These are phyloP conservation scores for Sarcophaga variegata DNA, from an alignment of 2,888 invertebrate genomes.

Conservation along the genomic window DNA sequence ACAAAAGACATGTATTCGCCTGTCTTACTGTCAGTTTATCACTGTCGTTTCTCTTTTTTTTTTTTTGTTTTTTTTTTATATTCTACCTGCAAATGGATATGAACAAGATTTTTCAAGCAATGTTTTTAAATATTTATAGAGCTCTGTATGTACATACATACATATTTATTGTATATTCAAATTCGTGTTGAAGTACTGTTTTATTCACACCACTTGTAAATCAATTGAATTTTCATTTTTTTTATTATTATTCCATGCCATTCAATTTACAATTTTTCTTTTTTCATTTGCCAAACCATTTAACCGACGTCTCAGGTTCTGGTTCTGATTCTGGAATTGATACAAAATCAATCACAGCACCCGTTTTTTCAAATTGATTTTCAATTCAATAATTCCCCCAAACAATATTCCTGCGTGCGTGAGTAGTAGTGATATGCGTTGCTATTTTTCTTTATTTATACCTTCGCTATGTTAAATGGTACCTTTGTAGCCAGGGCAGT, in stretches of 20 bases:
- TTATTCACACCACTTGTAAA: constrained; percentile 44
- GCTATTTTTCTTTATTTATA: too few species aligned
- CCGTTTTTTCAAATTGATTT: not conserved
- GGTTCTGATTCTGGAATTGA: not conserved
- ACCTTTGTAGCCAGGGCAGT: not conserved
- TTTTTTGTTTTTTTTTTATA: not conserved
- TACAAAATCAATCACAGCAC: constrained; percentile 1
- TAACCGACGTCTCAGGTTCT: not conserved
- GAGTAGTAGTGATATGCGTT: too few species aligned
- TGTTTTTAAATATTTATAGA: too few species aligned
- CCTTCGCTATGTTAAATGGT: not conserved
- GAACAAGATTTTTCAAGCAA: too few species aligned
- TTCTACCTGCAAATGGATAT: too few species aligned
- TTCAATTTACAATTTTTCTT: constrained; percentile 20
- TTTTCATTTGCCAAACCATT: constrained; percentile 2
- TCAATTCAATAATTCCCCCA: not conserved
- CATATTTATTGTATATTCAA: constrained; percentile 1
- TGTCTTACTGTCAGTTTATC: constrained; percentile 33
- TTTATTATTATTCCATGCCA: not conserved
- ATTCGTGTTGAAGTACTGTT: constrained; percentile 61
- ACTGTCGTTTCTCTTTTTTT: not conserved
- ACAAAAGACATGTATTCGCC: constrained; percentile 21
- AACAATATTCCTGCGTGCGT: not conserved
- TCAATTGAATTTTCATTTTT: constrained; percentile 35
- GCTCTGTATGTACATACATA: not conserved